Percentiles rank a stretch among this genome's conserved stretches.
These are phyloP conservation scores for Melanotus villosus DNA, from an alignment of 2,888 invertebrate genomes.

Conservation along the genomic window DNA sequence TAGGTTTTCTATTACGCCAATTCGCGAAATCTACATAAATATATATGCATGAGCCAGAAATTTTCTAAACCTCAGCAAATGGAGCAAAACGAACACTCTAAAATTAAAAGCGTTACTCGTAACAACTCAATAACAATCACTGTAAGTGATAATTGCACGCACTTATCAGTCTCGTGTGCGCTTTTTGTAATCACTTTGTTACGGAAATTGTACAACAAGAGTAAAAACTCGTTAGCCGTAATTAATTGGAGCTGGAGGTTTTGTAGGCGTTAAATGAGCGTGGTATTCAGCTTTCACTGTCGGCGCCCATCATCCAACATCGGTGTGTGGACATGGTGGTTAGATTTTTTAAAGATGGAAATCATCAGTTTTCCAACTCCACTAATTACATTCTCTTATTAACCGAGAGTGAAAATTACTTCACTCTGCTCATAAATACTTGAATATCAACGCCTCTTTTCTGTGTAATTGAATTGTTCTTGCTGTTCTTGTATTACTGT, in stretches of 20 bases:
- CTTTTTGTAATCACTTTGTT: conserved; percentile 24
- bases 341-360: conserved; percentile 13
- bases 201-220: conserved; percentile 25
- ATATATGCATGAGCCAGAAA: conserved; percentile 7
- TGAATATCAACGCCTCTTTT: too few species aligned
- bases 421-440: neutral
- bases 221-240: conserved; percentile 24
- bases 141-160: conserved; percentile 19
- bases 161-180: conserved; percentile 16
- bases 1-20: conserved; percentile 9
- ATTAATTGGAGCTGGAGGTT: conserved; percentile 10
- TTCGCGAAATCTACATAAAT: neutral
- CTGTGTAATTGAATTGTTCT: too few species aligned
- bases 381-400: conserved; percentile 14
- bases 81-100: conserved; percentile 18
- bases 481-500: too few species aligned
- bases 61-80: conserved; percentile 25
- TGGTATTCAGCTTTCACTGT: conserved; percentile 30
- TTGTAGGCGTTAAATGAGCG: conserved; percentile 26
- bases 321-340: too few species aligned
- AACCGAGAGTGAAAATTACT: neutral
- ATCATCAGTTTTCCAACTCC: conserved; percentile 9
- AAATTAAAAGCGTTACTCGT: neutral
- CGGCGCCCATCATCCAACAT: conserved; percentile 20
- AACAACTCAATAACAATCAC: conserved; percentile 9